Conservation (phyloP, 2,113 vertebrate species). For the Salvelinus alpinus region DNA sequence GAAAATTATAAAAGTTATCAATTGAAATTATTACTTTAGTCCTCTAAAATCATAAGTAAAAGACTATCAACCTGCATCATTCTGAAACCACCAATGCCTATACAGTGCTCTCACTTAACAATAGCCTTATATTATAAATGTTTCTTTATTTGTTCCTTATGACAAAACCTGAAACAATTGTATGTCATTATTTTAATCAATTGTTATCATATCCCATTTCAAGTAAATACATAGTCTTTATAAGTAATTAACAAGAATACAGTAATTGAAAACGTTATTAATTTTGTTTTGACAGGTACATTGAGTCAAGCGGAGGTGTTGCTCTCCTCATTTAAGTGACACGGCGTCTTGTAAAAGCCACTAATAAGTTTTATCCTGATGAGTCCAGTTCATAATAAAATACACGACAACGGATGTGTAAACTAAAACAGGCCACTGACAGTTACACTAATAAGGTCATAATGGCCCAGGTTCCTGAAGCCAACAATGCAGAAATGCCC, state of each 20-base stretch:
- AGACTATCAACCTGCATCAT: too few species aligned
- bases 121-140: background rate
- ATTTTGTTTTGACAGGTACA: conserved; percentile 31
- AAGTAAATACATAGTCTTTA: background rate
- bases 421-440: conserved; percentile 69
- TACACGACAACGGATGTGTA: conserved; percentile 72
- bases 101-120: too few species aligned
- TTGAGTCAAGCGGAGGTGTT: conserved; percentile 26
- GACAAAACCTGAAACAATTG: background rate
- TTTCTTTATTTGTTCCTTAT: background rate
- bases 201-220: background rate
- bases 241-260: too few species aligned
- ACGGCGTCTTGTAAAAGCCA: conserved; percentile 43
- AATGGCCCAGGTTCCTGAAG: conserved; percentile 53
- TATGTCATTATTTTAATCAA: background rate
- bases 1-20: background rate
- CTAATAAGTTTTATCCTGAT: conserved; percentile 48
- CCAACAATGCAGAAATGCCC: conserved; percentile 65
- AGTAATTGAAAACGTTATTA: background rate
- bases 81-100: too few species aligned
- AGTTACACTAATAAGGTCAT: conserved; percentile 73
- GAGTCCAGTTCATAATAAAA: conserved; percentile 55
- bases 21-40: too few species aligned
- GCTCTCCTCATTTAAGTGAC: conserved; percentile 58
- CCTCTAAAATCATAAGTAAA: too few species aligned